Base-by-base conservation (phyloP, 23 tunicate species). In the Phallusia fumigata region DNA sequence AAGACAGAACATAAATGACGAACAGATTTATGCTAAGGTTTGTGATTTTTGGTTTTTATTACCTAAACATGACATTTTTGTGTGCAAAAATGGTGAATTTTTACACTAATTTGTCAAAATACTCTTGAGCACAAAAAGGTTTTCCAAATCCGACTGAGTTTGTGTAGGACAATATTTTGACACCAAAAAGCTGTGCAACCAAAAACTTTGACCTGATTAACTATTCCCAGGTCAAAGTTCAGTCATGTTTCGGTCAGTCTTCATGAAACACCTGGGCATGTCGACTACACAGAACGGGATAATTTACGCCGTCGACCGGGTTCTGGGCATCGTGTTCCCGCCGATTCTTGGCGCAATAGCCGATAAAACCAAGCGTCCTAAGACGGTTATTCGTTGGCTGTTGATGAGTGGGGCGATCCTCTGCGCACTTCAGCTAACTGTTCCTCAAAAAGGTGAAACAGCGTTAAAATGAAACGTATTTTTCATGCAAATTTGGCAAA, bases 221-320 rank as follows among this genome's bases (percentile, higher is more conserved):
- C n/a, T n/a, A n/a, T 80, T 75, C 75, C 0, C 65, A 83, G 86
- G 86, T 36, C 80, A 83, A 69, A 36, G 79, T 65, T 33, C 44
- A 11, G 77, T 86, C 1, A 34, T 79, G 5, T 88, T 52, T 44
- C 87, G 92, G 0, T 64, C 92, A 0, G 31, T 88, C 19, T 83
- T 76, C 73, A 65, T 79, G 53, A 82, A 82, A 53, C 92, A 88
- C 58, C 31, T 88, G 35, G 92, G 92, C 32, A 65, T 88, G 87
- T 83, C 92, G 2, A 83, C 92, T 0, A 88, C 86, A 36, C 92
- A 88, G 53, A 83, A 77, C 76, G 92, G 92, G 31, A 64, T 88
- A 28, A 83, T 88, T 24, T 77, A 34, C 82, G 65, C 83, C 1
- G 51, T 83, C 26, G 92, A 88, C 50, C 53, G 92, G 3, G 64